Evolutionary conservation across 2,797 vertebrate genomes (phyloP), one percentile per base, ranked within the genome.

Genomic region (Pangasius krempfi): DNA sequence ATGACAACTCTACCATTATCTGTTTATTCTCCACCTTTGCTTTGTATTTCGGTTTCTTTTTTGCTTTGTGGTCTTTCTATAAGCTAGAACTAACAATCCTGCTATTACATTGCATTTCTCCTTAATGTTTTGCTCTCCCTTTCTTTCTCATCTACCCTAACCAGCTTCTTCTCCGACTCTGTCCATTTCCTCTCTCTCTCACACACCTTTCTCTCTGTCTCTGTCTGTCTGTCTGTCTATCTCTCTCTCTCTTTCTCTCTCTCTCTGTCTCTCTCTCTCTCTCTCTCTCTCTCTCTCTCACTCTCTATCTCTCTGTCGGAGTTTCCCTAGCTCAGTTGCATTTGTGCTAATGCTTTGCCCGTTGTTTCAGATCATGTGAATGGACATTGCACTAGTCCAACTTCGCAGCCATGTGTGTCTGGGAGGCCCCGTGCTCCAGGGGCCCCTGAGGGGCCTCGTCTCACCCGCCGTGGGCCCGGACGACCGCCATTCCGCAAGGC

Each of bases 401-500:
- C 97, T 12, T 98, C 97, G 91, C 98, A 98, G 95, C 96, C 97
- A 93, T 98, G 97, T 92, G 87, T 95, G 44, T 97, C 97, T 87
- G 98, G 98, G 94, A 99, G 98, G 93, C 97, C 94, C 90, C 95
- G 98, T 25, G 93, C 97, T 94, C 97, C 97, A 89, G 96, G 96
- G 94, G 97, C 96, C 87, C 96, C 97, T 0, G 98, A 99, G 75
- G 97, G 97, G 93, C 95, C 97, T 73, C 97, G 97, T 95, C 95
- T 97, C 93, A 97, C 97, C 93, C 98, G 98, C 92, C 97, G 98
- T 88, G 97, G 97, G 92, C 97, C 98, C 1, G 98, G 97, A 93
- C 97, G 97, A 94, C 98, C 98, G 85, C 99, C 99, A 89, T 99
- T 99, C 96, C 96, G 99, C 95, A 99, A 99, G 97, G 98, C 98